Percentiles rank a stretch among this genome's conserved stretches.
These are phyloP conservation scores for Polypedilum vanderplanki DNA, from an alignment of 1,140 invertebrate genomes.

Conservation along the genomic window DNA sequence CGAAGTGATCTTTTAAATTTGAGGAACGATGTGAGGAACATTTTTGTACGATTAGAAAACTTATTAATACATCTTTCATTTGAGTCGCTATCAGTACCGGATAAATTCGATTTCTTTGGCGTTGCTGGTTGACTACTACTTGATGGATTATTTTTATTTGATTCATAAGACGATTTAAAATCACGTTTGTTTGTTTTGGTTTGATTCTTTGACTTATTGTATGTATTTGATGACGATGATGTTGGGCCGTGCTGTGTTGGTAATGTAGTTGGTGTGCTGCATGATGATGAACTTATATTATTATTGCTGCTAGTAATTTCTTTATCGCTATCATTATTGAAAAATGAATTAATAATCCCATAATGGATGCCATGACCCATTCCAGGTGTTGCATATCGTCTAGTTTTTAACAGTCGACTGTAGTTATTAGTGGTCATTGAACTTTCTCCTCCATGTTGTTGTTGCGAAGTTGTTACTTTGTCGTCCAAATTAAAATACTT, in stretches of 20 bases:
- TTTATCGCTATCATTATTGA: neutral
- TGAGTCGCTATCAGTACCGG: conserved; percentile 16
- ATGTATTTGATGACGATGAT: neutral
- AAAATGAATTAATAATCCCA: neutral
- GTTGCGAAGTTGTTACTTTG: neutral
- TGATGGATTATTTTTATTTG: conserved; percentile 31
- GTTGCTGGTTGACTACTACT: conserved; percentile 35
- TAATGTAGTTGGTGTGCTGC: neutral
- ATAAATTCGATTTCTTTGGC: conserved; percentile 30
- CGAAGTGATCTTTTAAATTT: conserved; percentile 39
- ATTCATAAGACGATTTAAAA: conserved; percentile 28
- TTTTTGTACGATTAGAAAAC: conserved; percentile 39
- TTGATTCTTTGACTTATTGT: conserved; percentile 28
- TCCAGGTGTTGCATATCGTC: conserved; percentile 9
- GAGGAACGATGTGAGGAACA: conserved; percentile 39
- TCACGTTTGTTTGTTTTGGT: conserved; percentile 30
- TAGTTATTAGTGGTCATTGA: neutral
- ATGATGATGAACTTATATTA: conserved; percentile 26
- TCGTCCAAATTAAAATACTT: conserved; percentile 22
- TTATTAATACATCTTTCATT: conserved; percentile 30
- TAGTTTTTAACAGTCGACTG: neutral
- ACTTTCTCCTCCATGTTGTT: neutral
- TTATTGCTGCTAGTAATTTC: neutral
- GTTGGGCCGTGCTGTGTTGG: neutral
- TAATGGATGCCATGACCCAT: neutral